phyloP scores from a whole-genome alignment of 1,140 invertebrate genomes.

The Grapholita molesta region DNA sequence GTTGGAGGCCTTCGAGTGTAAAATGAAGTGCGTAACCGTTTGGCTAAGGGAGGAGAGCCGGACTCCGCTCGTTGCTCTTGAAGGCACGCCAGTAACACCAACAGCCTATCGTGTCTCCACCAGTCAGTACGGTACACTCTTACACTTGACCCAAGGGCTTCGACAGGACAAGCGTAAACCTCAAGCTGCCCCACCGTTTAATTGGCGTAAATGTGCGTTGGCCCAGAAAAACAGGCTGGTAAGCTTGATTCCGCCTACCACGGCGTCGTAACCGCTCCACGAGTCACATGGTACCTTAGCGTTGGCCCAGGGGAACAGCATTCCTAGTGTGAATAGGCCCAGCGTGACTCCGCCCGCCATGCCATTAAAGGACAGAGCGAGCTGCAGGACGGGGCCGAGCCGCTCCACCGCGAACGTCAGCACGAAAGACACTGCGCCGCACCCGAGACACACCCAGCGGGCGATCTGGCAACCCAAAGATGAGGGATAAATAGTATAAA shows the following conservation, averaged over 20 bases:
- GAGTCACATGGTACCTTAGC: conserved; percentile 79
- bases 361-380: conserved; percentile 92
- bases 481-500: background rate
- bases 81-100: too few species aligned
- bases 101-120: too few species aligned
- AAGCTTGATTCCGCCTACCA: conserved; percentile 91
- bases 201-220: too few species aligned
- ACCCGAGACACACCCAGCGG: conserved; percentile 68
- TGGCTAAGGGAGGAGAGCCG: too few species aligned
- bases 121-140: too few species aligned
- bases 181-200: too few species aligned
- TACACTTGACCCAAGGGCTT: too few species aligned
- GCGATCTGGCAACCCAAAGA: conserved; percentile 54
- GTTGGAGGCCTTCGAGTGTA: too few species aligned
- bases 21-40: too few species aligned
- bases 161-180: too few species aligned
- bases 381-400: conserved; percentile 89
- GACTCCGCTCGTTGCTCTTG: too few species aligned
- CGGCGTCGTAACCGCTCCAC: conserved; percentile 93
- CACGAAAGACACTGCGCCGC: conserved; percentile 75
- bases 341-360: conserved; percentile 92
- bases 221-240: conserved; percentile 94
- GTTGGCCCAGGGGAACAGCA: conserved; percentile 93
- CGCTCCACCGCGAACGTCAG: conserved; percentile 89
- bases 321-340: conserved; percentile 91